Percentiles rank a stretch among this genome's conserved stretches.
Evolutionary conservation across 2,888 invertebrate genomes (phyloP).

Genomic region (Saturnia japonica): DNA sequence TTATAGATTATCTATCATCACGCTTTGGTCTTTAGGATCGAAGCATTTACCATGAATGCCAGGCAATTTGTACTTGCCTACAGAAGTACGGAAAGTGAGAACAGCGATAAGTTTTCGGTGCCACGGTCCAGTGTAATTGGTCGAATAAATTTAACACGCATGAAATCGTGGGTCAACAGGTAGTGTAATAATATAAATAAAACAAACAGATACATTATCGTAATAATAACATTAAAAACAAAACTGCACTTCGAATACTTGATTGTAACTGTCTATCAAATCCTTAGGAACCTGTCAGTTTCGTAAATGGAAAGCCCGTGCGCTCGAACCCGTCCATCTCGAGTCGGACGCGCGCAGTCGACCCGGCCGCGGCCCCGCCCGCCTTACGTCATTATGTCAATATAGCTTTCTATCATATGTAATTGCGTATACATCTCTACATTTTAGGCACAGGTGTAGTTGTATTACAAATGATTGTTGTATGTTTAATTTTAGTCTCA

Average conservation of each 20-base stretch:
- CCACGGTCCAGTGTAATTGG: too few relatives aligned
- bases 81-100: too few relatives aligned
- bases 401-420: constrained; percentile 56
- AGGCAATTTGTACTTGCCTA: too few relatives aligned
- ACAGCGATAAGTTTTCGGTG: too few relatives aligned
- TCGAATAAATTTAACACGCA: background rate
- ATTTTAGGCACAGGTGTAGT: background rate
- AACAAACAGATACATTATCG: background rate
- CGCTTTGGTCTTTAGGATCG: too few relatives aligned
- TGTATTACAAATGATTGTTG: background rate
- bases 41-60: too few relatives aligned
- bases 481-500: background rate
- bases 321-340: constrained; percentile 34
- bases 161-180: background rate
- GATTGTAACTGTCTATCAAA: constrained; percentile 18
- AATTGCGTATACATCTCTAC: constrained; percentile 20
- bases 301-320: constrained; percentile 15
- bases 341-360: constrained; percentile 21
- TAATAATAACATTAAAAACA: background rate
- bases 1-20: too few relatives aligned
- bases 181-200: background rate
- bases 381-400: constrained; percentile 49
- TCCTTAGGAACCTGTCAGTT: background rate
- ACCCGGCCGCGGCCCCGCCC: constrained; percentile 41
- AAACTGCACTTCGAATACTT: constrained; percentile 7